Base-by-base conservation (phyloP, 2,888 invertebrate genomes). In the Adelphocoris suturalis region DNA sequence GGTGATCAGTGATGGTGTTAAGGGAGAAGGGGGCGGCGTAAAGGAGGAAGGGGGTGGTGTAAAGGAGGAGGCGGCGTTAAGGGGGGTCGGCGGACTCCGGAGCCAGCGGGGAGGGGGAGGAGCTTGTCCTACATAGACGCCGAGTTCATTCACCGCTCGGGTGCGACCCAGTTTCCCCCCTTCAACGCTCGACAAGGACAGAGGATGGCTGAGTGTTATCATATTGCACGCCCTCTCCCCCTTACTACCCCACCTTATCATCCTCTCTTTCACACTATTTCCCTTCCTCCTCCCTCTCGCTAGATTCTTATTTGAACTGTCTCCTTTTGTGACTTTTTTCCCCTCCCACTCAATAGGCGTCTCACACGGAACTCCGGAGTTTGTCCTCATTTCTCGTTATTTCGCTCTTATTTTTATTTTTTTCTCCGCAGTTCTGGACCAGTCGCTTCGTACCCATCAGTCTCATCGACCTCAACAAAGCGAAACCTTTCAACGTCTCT, bases 131-230 rank as follows among this genome's bases (percentile, higher is more conserved):
- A 88, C 88, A 78, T 88, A 48, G 55, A 55, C 47, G 13, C 27
- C 78, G 88, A 55, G 88, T 88, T 89, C 89, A 81, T 89, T 84
- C 89, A 84, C 89, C 89, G 89, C 89, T 76, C 76, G 78, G 61
- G 37, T 23, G 75, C 86, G 52, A 81, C 85, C 90, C 85, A 68
- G 87, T 89, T 52, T 68, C 57, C 78, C 52, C 48, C 55, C 86
- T 85, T 19, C 23, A 5, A n/a, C 86, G 19, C 84, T 19, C 23
- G 90, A 61, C 87, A 78, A 86, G 85, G 90, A 90, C 86, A 87
- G 68, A 61, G 78, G 89, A 76, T 61, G 61, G 84, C 61, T 47
- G 87, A 90, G 88, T 81, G 76, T 82, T 82, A 85, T 82, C 86
- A 68, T 57, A 86, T 80, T 76, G 86, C 85, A 52, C 86, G 48